Conservation (phyloP, 2,797 vertebrate genomes). For the Enteromius unitaeniatus region DNA sequence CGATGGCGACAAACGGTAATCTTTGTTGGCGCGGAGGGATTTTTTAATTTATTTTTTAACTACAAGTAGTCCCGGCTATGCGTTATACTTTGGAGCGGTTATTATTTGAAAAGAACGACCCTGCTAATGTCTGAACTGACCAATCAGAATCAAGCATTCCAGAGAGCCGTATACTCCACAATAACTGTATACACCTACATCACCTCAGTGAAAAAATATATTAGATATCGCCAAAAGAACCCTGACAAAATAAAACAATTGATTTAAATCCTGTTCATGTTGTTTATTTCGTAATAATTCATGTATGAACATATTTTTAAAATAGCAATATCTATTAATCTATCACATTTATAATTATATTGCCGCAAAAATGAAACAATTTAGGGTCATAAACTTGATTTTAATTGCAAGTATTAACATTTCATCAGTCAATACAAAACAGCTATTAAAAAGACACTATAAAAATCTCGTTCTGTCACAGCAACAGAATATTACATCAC, state of each 20-base stretch:
- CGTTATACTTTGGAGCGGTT: no score
- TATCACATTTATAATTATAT: neutral
- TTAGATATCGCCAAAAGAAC: neutral
- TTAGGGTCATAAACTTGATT: conserved; percentile 9
- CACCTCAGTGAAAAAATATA: neutral
- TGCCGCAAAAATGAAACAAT: no score
- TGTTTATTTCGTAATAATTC: neutral
- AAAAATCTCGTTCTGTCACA: conserved; percentile 61
- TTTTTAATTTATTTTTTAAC: no score
- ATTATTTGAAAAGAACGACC: no score
- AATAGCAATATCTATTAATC: neutral
- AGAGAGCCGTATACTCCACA: neutral
- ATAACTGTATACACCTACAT: neutral
- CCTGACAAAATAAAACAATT: neutral
- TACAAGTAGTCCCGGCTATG: no score
- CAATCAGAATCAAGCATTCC: no score
- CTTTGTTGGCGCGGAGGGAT: no score
- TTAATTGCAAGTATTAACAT: conserved; percentile 38
- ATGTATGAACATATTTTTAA: neutral
- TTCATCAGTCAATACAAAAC: conserved; percentile 33
- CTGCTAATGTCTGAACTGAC: no score
- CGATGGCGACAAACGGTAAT: no score
- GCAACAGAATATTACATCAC: conserved; percentile 58
- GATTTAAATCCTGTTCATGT: neutral
- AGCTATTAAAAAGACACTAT: conserved; percentile 8